Conservation (phyloP, 1,140 invertebrate species). For the Chironomus striatipennis region DNA sequence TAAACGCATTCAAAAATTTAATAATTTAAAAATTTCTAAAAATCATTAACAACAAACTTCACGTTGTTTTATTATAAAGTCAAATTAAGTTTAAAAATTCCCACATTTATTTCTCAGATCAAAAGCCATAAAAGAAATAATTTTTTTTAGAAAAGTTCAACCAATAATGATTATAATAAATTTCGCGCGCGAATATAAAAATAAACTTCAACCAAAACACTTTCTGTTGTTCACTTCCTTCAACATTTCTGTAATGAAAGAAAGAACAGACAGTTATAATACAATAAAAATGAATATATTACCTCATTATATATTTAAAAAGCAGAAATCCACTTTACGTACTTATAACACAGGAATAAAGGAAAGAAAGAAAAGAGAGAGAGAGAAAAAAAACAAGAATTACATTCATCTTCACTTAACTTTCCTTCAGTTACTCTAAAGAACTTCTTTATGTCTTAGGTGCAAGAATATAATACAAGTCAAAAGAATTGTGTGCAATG, state of each 20-base stretch:
- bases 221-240: no score
- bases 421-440: neutral
- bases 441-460: neutral
- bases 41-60: no score
- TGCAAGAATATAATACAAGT: neutral
- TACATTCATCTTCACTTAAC: neutral
- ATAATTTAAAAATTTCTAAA: no score
- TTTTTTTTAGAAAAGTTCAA: no score
- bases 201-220: no score
- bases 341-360: neutral
- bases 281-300: constrained; percentile 10
- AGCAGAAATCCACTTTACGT: neutral
- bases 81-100: no score
- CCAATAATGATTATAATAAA: no score
- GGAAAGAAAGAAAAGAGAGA: neutral
- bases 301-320: constrained; percentile 4
- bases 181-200: no score
- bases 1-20: no score
- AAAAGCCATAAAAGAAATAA: no score
- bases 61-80: no score
- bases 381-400: neutral
- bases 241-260: neutral
- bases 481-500: neutral
- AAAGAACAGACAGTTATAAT: neutral
- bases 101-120: no score